phyloP scores from a whole-genome alignment of 1,140 invertebrate species.

The Campoletis sonorensis region DNA sequence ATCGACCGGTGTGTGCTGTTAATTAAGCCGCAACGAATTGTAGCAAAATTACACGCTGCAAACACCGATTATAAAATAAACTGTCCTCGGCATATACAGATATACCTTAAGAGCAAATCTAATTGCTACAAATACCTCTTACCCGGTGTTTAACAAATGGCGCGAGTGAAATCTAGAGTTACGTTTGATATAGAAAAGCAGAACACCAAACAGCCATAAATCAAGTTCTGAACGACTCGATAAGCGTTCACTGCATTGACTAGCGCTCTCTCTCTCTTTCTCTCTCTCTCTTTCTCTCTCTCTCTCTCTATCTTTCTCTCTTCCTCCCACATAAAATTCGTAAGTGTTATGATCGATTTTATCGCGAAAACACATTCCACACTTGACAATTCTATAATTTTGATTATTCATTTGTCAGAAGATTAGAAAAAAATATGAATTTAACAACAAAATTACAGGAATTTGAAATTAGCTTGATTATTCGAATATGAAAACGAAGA shows the following conservation, averaged over 20 bases:
- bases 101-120: background rate
- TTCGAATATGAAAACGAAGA: too few species aligned
- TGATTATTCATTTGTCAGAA: background rate
- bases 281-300: too few species aligned
- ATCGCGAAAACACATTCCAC: background rate
- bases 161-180: slow-evolving; percentile 23
- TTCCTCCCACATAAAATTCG: background rate
- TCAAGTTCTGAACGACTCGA: slow-evolving; percentile 21
- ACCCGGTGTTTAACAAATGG: slow-evolving; percentile 33
- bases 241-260: slow-evolving; percentile 31
- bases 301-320: too few species aligned
- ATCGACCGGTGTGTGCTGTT: background rate
- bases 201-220: slow-evolving; percentile 16
- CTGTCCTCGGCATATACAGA: background rate
- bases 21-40: slow-evolving; percentile 36
- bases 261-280: background rate
- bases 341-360: background rate
- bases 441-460: background rate
- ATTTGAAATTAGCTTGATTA: background rate
- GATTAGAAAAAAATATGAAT: background rate
- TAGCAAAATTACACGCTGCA: background rate
- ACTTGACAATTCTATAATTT: background rate
- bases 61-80: slow-evolving; percentile 9
- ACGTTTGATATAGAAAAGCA: background rate
- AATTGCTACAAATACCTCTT: slow-evolving; percentile 33